Evolutionary conservation across 2,113 vertebrate species (phyloP).

Genomic region (Psilopogon haemacephalus): DNA sequence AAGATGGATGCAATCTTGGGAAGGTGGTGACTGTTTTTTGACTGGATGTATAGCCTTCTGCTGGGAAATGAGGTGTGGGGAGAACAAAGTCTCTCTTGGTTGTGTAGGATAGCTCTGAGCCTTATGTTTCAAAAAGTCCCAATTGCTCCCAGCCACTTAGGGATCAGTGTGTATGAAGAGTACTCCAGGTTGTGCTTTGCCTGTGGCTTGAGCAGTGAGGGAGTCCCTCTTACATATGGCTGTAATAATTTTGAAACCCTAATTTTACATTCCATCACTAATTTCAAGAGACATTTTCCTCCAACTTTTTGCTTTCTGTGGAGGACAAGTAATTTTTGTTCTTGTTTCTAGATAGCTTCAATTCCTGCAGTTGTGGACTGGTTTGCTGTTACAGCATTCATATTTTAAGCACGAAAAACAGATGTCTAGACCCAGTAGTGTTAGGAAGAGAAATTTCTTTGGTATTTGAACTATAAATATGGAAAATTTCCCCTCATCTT

Average conservation of each 20-base stretch:
- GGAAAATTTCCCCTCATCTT: background rate
- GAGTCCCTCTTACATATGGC: background rate
- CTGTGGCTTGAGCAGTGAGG: background rate
- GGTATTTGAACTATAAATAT: conserved; percentile 47
- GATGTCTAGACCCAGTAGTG: conserved; percentile 32
- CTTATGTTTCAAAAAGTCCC: background rate
- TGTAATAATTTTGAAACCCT: background rate
- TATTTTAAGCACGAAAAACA: conserved; percentile 56
- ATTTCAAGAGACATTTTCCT: conserved; percentile 8
- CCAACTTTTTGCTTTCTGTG: background rate
- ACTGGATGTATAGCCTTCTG: background rate
- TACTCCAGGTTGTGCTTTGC: background rate
- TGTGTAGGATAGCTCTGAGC: background rate
- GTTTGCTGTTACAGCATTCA: conserved; percentile 47
- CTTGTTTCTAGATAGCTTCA: conserved; percentile 28
- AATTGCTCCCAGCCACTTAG: background rate
- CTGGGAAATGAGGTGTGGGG: background rate
- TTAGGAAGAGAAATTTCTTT: conserved; percentile 17
- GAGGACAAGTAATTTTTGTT: conserved; percentile 17
- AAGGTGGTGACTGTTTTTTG: background rate
- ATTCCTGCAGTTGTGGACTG: conserved; percentile 11
- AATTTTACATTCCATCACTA: conserved; percentile 43
- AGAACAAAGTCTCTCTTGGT: background rate
- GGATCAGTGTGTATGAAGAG: background rate
- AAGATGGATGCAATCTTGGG: background rate